These are phyloP conservation scores for Cryptoblepharus egeriae DNA, from an alignment of 2,797 vertebrate species.

Conservation along the genomic window DNA sequence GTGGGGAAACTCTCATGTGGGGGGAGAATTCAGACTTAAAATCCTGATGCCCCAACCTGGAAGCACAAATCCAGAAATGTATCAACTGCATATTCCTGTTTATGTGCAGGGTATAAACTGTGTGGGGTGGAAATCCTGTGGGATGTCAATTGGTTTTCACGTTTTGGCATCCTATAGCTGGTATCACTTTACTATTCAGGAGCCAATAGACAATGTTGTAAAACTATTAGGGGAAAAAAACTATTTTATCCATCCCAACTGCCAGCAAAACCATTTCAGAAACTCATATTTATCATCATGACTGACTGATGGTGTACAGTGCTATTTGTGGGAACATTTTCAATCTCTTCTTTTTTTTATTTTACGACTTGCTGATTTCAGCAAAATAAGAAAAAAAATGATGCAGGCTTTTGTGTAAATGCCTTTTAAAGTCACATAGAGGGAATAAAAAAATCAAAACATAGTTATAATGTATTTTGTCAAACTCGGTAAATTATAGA, in stretches of 20 bases:
- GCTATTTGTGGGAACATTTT: background rate
- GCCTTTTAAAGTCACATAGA: slow-evolving; percentile 2
- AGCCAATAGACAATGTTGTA: slow-evolving; percentile 1
- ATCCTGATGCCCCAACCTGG: background rate
- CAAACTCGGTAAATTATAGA: slow-evolving; percentile 31
- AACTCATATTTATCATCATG: background rate
- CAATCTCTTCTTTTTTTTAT: background rate
- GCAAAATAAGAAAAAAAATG: background rate
- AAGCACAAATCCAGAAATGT: background rate
- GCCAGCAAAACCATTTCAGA: background rate
- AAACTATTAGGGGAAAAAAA: slow-evolving; percentile 20
- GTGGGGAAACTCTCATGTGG: background rate
- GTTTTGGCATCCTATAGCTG: no score
- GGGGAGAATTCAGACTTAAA: background rate
- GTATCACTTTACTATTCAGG: slow-evolving; percentile 7
- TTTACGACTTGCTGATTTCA: background rate
- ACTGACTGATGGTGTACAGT: background rate
- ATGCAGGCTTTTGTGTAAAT: background rate
- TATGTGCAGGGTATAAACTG: no score
- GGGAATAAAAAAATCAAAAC: slow-evolving; percentile 21
- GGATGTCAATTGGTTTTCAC: background rate
- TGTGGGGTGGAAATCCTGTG: no score
- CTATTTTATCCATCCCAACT: background rate
- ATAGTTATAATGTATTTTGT: slow-evolving; percentile 32
- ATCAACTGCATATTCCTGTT: no score